These are phyloP conservation scores for Solenopsis fugax DNA, from an alignment of 1,140 invertebrate species.

Conservation along the genomic window DNA sequence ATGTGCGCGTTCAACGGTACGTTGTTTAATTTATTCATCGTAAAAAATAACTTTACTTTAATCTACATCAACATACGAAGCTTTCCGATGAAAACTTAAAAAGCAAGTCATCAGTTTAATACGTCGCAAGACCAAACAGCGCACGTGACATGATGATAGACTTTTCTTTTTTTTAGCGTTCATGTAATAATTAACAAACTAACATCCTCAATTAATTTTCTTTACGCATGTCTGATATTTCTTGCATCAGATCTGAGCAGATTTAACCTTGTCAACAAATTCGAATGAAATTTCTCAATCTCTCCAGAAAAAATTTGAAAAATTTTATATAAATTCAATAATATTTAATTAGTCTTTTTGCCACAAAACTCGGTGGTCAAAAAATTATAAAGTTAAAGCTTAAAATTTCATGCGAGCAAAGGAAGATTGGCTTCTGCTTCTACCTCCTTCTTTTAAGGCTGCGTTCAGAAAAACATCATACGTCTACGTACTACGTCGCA, in stretches of 20 bases:
- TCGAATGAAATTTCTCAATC: too few relatives aligned
- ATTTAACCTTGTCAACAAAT: neutral
- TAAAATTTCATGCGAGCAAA: too few relatives aligned
- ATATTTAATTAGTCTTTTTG: too few relatives aligned
- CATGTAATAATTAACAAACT: conserved; percentile 15
- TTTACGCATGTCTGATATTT: neutral
- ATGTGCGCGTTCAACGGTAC: conserved; percentile 65
- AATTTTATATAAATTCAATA: too few relatives aligned
- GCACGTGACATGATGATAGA: neutral
- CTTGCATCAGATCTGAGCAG: neutral
- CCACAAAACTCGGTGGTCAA: too few relatives aligned
- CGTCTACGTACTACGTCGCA: too few relatives aligned
- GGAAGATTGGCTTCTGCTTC: too few relatives aligned
- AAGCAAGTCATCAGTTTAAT: neutral
- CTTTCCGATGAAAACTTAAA: neutral
- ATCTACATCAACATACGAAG: neutral
- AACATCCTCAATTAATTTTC: neutral
- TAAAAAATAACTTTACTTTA: neutral
- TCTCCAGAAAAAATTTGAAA: too few relatives aligned
- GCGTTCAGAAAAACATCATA: too few relatives aligned
- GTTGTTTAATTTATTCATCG: conserved; percentile 64
- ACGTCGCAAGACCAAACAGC: neutral
- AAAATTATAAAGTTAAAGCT: too few relatives aligned
- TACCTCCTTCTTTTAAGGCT: too few relatives aligned
- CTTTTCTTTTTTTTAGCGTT: neutral